phyloP scores from a whole-genome alignment of 2,113 vertebrate species.

The Chionodraco myersi region DNA sequence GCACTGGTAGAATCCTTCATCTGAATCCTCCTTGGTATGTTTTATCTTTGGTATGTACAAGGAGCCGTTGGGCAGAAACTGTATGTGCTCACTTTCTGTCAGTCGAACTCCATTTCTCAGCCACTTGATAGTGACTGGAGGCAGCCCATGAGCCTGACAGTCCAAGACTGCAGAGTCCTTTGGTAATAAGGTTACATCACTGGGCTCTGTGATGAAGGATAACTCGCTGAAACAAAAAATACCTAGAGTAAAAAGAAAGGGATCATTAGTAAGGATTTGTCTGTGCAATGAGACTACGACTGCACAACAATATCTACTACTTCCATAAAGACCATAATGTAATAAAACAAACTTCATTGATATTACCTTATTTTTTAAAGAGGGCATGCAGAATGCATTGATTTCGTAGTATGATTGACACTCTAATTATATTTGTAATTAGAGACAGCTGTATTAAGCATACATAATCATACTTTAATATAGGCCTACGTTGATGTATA shows the following conservation, averaged over 20 bases:
- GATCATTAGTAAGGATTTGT: constrained; percentile 22
- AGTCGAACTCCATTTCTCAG: constrained; percentile 90
- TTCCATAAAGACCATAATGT: background rate
- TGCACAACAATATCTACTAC: background rate
- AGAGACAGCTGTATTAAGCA: background rate
- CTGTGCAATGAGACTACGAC: background rate
- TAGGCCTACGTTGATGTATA: background rate
- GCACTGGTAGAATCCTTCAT: constrained; percentile 96
- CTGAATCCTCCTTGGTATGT: constrained; percentile 86
- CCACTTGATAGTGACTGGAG: constrained; percentile 91
- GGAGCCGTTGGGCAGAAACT: constrained; percentile 90
- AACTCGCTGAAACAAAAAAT: constrained; percentile 91
- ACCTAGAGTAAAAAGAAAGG: constrained; percentile 76
- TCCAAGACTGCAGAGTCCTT: constrained; percentile 88
- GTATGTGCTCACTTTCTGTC: constrained; percentile 86
- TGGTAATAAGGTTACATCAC: constrained; percentile 86
- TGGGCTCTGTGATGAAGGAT: constrained; percentile 93
- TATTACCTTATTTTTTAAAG: background rate
- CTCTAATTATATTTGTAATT: too few species aligned
- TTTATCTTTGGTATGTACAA: constrained; percentile 90
- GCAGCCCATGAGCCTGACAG: constrained; percentile 92
- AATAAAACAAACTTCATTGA: background rate
- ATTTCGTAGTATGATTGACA: background rate
- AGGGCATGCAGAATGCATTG: background rate
- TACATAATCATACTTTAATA: background rate